A percentile compares a stretch with the other conserved stretches of the same genome.
Evolutionary conservation across 2,113 vertebrate genomes (phyloP).

Genomic region (Vanacampus margaritifer): DNA sequence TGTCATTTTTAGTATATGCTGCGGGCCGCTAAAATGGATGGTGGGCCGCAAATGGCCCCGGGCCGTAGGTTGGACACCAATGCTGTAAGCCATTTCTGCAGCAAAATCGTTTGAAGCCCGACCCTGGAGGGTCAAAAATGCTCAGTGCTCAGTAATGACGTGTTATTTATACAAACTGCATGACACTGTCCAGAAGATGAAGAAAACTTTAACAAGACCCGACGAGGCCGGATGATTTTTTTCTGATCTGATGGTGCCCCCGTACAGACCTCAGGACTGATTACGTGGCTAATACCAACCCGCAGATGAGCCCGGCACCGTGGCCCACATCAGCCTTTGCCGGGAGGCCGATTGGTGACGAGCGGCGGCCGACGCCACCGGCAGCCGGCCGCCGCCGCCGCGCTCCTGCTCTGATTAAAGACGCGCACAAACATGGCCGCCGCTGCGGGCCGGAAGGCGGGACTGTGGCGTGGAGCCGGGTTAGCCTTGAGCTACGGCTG

Average conservation of each 20-base stretch:
- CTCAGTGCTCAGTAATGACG: neutral
- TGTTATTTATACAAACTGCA: neutral
- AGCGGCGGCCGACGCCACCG: conserved; percentile 46
- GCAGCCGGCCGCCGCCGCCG: conserved; percentile 42
- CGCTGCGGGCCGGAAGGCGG: conserved; percentile 54
- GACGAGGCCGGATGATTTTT: conserved; percentile 13
- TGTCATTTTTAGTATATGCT: too few relatives aligned
- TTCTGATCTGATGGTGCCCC: conserved; percentile 38
- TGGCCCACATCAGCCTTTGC: conserved; percentile 55
- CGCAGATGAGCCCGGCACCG: conserved; percentile 50
- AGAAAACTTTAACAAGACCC: conserved; percentile 18
- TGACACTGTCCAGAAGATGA: neutral
- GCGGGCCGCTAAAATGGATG: too few relatives aligned
- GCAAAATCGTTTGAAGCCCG: too few relatives aligned
- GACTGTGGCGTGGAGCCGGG: conserved; percentile 39
- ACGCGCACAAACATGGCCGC: conserved; percentile 57
- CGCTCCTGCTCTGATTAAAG: conserved; percentile 63
- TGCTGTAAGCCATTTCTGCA: too few relatives aligned
- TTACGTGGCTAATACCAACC: conserved; percentile 65
- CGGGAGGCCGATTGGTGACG: conserved; percentile 38
- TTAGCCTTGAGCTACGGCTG: conserved; percentile 57
- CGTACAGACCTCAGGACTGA: conserved; percentile 58
- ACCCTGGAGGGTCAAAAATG: too few relatives aligned
- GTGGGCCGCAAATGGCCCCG: too few relatives aligned
- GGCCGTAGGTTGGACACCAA: too few relatives aligned